Conservation (phyloP, 1,140 invertebrate species). For the Drosophila albomicans region DNA sequence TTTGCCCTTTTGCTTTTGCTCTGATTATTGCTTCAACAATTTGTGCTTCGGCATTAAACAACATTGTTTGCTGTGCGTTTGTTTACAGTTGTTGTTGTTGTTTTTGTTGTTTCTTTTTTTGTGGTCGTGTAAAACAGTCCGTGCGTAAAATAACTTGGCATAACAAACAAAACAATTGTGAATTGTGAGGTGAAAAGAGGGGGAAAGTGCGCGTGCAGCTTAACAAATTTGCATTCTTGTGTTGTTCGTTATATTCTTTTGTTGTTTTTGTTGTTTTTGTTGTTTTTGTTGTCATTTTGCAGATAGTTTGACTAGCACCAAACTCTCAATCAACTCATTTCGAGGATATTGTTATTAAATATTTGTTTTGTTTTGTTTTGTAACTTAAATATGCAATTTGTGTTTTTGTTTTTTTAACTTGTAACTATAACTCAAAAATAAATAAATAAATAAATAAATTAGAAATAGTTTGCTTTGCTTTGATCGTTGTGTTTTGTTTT, state of each 20-base stretch:
- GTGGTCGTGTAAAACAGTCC: slow-evolving; percentile 65
- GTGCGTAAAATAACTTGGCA: slow-evolving; percentile 64
- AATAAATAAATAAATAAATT: slow-evolving; percentile 71
- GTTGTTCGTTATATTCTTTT: slow-evolving; percentile 18
- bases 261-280: slow-evolving; percentile 21
- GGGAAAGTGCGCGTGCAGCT: slow-evolving; percentile 50
- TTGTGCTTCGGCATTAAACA: slow-evolving; percentile 77
- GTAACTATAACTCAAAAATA: slow-evolving; percentile 54
- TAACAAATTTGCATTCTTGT: slow-evolving; percentile 44
- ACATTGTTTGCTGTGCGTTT: slow-evolving; percentile 38
- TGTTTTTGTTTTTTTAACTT: slow-evolving; percentile 23
- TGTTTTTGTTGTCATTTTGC: slow-evolving; percentile 62
- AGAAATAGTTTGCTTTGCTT: slow-evolving; percentile 51
- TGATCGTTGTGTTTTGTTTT: slow-evolving; percentile 24
- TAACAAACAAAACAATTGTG: slow-evolving; percentile 59
- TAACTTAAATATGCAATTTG: slow-evolving; percentile 67
- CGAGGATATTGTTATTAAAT: slow-evolving; percentile 56
- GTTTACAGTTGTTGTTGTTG: slow-evolving; percentile 31
- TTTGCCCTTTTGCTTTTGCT: slow-evolving; percentile 33
- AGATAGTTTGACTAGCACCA: slow-evolving; percentile 84
- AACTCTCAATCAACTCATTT: slow-evolving; percentile 73
- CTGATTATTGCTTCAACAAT: slow-evolving; percentile 61
- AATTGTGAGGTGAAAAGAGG: slow-evolving; percentile 23
- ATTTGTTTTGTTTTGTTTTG: slow-evolving; percentile 34
- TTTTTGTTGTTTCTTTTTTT: slow-evolving; percentile 55